A percentile compares a stretch with the other conserved stretches of the same genome.
These are phyloP conservation scores for Dermochelys coriacea DNA, from an alignment of 2,797 vertebrate genomes.

Conservation along the genomic window DNA sequence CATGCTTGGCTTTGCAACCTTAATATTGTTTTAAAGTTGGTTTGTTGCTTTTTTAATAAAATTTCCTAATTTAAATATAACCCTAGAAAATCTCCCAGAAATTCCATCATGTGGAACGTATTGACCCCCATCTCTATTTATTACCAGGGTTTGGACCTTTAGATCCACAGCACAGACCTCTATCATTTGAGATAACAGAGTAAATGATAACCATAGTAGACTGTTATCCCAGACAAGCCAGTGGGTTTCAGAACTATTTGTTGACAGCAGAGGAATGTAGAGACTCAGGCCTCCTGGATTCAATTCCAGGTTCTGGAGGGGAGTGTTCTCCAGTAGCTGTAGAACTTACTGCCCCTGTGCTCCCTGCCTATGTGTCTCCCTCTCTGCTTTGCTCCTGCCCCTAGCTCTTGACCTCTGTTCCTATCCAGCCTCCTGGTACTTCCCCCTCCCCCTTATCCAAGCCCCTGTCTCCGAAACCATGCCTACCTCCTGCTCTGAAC, in stretches of 20 bases:
- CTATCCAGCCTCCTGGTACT: not conserved
- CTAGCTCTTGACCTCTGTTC: not conserved
- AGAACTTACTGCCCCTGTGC: not conserved
- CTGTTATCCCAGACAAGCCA: not conserved
- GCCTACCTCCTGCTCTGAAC: not conserved
- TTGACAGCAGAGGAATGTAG: not conserved
- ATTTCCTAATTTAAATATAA: constrained; percentile 16
- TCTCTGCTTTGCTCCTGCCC: not conserved
- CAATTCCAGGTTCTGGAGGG: not conserved
- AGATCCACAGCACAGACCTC: not conserved
- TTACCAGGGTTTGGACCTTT: not conserved
- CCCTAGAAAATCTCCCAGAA: not conserved
- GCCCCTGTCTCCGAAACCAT: not conserved
- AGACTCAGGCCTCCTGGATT: not conserved
- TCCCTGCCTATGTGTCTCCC: not conserved
- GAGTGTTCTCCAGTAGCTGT: not conserved
- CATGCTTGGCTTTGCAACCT: not conserved
- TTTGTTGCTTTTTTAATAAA: not conserved
- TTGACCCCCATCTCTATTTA: not conserved
- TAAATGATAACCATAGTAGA: not conserved
- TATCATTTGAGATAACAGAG: not conserved
- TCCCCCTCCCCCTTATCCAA: not conserved
- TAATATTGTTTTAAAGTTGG: not conserved
- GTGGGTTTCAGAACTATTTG: not conserved
- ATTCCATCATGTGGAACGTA: not conserved